A percentile compares a stretch with the other conserved stretches of the same genome.
Evolutionary conservation across 2,888 invertebrate species (phyloP).

Genomic region (Xanthia togata): DNA sequence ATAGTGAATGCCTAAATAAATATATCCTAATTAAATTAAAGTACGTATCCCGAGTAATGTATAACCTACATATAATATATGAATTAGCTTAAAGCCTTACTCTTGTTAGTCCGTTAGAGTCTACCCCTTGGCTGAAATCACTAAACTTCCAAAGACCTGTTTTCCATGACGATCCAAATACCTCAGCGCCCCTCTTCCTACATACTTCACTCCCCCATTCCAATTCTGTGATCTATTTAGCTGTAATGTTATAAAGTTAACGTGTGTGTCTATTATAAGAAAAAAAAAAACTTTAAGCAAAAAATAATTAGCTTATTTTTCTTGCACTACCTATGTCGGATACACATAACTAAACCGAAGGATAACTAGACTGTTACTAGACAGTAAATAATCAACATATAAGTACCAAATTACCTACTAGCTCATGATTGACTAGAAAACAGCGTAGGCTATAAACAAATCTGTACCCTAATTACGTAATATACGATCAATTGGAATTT

Average conservation of each 20-base stretch:
- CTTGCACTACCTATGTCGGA: slow-evolving; percentile 1
- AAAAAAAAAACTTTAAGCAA: slow-evolving; percentile 19
- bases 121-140: slow-evolving; percentile 20
- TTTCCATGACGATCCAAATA: slow-evolving; percentile 70
- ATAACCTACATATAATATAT: slow-evolving; percentile 21
- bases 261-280: slow-evolving; percentile 48
- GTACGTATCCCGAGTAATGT: slow-evolving; percentile 29
- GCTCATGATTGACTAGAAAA: background rate
- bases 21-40: slow-evolving; percentile 44
- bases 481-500: too few species aligned
- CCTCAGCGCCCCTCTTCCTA: slow-evolving; percentile 64
- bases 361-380: background rate
- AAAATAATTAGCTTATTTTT: slow-evolving; percentile 47
- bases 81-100: slow-evolving; percentile 52
- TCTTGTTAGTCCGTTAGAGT: slow-evolving; percentile 49
- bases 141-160: slow-evolving; percentile 64
- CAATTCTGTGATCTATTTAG: slow-evolving; percentile 77
- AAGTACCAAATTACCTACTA: background rate
- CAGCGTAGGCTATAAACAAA: background rate
- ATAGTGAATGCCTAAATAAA: slow-evolving; percentile 39
- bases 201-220: slow-evolving; percentile 62
- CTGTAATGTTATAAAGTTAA: slow-evolving; percentile 51
- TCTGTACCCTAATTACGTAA: too few species aligned
- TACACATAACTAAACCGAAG: background rate
- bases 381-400: background rate